Base-by-base conservation (phyloP, 2,797 vertebrate species). In the Melanotaenia pygmaea region DNA sequence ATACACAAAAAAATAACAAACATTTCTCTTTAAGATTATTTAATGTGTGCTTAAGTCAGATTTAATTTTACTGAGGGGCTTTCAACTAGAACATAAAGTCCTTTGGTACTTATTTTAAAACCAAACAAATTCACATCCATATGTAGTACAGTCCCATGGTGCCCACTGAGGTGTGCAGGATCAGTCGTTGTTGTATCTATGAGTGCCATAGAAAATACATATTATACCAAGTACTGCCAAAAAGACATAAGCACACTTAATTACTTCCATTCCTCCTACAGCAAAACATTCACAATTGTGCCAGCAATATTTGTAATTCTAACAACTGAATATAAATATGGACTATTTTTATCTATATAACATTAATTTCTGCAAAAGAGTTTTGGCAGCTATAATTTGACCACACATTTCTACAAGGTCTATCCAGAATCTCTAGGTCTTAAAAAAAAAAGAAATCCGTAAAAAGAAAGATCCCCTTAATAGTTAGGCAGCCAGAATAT, bases 81-180 rank as follows among this genome's bases (percentile, higher is more conserved):
- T 56, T 82, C 70, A 70, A 6, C 12, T 1, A 0, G 26, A 67
- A 47, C 20, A 24, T n/a, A 10, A 37, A 37, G 8, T 37, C 35
- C 24, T 47, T 28, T 34, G 59, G 20, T 50, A 35, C 57, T 70
- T 80, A 75, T 61, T 81, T 74, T 64, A 73, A 71, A 85, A 72
- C 28, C 54, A 83, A 74, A 81, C 60, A 69, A 35, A 80, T 47
- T 58, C 53, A 66, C 47, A 73, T 79, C 80, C 85, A 88, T 71
- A 79, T 90, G 80, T 75, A 67, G 10, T 47, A 1, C 14, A 24
- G 69, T 80, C 85, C 79, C 83, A 75, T 16, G 24, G 68, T 72
- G 72, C 78, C 66, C 67, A 60, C 74, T 76, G 59, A 76, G 76
- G 82, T 86, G 76, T 76, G n/a, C 71, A 64, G 67, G 70, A 73